Base-by-base conservation (phyloP, 2,888 invertebrate species). In the Pegoplata infirma region DNA sequence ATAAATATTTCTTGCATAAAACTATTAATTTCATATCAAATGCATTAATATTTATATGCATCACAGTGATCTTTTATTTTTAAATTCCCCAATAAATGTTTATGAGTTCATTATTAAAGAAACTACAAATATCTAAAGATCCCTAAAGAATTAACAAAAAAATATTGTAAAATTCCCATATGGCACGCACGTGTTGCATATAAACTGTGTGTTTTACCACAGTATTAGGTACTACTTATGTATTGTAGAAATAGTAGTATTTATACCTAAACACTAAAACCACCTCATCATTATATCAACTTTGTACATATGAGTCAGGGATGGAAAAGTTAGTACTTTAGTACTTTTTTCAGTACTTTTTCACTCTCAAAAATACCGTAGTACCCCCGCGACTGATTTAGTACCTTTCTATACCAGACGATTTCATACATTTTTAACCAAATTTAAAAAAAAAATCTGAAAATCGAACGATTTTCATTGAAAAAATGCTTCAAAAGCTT, bases 171-270 rank as follows among this genome's bases (percentile, higher is more conserved):
- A 72, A 67, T 40, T 44, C 53, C 40, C 73, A 68, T 66, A 53
- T 78, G 77, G 64, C 25, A 17, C 23, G 32, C 77, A 73, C 53
- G 68, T 69, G 73, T 69, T 51, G 17, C 19, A 58, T 49, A 47
- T 63, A 55, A 61, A 56, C 14, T 61, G 16, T n/a, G 36, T n/a
- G 25, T 6, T n/a, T n/a, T n/a, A n/a, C n/a, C n/a, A n/a, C n/a
- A n/a, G n/a, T n/a, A n/a, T n/a, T n/a, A n/a, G n/a, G n/a, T n/a
- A n/a, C n/a, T n/a, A n/a, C n/a, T n/a, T n/a, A n/a, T n/a, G n/a
- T n/a, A n/a, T n/a, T n/a, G n/a, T n/a, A n/a, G n/a, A n/a, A n/a
- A n/a, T n/a, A 17, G 6, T 36, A 19, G 6, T 32, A 36, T 51
- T 40, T 2, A 14, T 51, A 23, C 36, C 28, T 51, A 66, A 66